Base-by-base conservation (phyloP, 2,113 vertebrate species). In the Colistium nudipinnis region DNA sequence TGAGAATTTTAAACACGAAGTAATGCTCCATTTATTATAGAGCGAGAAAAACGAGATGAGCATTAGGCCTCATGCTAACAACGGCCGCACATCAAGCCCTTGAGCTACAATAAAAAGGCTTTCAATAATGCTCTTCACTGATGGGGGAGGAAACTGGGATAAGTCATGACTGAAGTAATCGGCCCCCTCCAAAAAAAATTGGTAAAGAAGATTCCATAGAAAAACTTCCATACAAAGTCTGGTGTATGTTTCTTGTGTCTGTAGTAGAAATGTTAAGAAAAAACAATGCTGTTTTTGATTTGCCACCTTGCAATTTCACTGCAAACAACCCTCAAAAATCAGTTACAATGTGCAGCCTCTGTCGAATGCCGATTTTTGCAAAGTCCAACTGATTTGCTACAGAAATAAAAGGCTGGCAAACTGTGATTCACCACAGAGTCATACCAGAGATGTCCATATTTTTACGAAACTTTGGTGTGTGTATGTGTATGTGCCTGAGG, bases 361-460 rank as follows among this genome's bases (percentile, higher is more conserved):
- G 76, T 85, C 86, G 82, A 83, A 83, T 55, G 84, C 84, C 77
- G 82, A 80, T 71, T 80, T 82, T 78, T 78, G 84, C 78, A 88
- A 83, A 85, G 78, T 69, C 64, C 78, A 67, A 90, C 87, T 87
- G 86, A 88, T 90, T 85, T 82, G 76, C 76, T 83, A 62, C 82
- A 85, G 86, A 76, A 86, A 82, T 86, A 61, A 85, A 87, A 88
- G 70, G 74, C 70, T 59, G 74, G 84, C 77, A 75, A 84, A 87
- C 66, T 35, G 78, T 27, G 47, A 80, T 82, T 81, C 62, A 78
- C 70, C 70, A 55, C 82, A 22, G 61, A 64, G 68, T 63, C 60
- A 17, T 20, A 45, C 64, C 41, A 3, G 45, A 65, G 54, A 78
- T 74, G 80, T 83, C 64, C 67, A 72, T 69, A 79, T 81, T 72